These are phyloP conservation scores for Salvelinus alpinus DNA, from an alignment of 2,113 vertebrate species.

Conservation along the genomic window DNA sequence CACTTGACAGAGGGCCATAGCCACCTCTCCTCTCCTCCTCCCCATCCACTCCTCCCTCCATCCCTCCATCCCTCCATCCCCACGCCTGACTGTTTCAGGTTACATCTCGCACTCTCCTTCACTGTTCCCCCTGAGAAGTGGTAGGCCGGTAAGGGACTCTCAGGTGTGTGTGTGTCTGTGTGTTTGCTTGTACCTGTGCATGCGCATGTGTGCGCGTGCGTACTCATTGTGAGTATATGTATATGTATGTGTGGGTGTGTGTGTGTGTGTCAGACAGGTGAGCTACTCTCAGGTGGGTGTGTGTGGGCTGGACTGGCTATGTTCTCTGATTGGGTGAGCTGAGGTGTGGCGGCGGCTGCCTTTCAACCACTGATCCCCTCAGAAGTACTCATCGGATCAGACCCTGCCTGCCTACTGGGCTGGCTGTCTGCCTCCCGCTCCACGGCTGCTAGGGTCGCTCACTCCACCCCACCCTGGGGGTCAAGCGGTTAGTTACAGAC, in stretches of 20 bases:
- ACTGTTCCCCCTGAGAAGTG: slow-evolving; percentile 31
- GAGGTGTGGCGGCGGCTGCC: slow-evolving; percentile 74
- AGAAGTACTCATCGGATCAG: slow-evolving; percentile 84
- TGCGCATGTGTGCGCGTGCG: slow-evolving; percentile 28
- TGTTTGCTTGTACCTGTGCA: slow-evolving; percentile 11
- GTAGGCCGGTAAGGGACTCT: slow-evolving; percentile 30
- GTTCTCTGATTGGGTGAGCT: slow-evolving; percentile 81
- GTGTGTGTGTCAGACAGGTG: background rate
- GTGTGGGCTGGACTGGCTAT: slow-evolving; percentile 3
- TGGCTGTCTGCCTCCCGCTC: slow-evolving; percentile 47
- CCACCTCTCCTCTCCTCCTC: slow-evolving; percentile 80
- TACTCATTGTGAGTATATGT: background rate
- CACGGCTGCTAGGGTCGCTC: slow-evolving; percentile 72
- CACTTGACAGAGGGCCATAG: slow-evolving; percentile 90
- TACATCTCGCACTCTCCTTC: slow-evolving; percentile 47
- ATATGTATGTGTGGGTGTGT: background rate
- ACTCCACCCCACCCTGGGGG: slow-evolving; percentile 61
- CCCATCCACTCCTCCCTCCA: slow-evolving; percentile 49
- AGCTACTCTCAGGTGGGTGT: slow-evolving; percentile 46
- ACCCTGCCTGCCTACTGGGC: slow-evolving; percentile 71
- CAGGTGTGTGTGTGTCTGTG: background rate
- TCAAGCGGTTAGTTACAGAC: slow-evolving; percentile 65
- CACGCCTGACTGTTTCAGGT: slow-evolving; percentile 52
- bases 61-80: background rate
- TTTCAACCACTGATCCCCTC: slow-evolving; percentile 82